Evolutionary conservation across 1,140 invertebrate species (phyloP), one percentile per base, ranked within the genome.

Genomic region (Leucophenga varia): DNA sequence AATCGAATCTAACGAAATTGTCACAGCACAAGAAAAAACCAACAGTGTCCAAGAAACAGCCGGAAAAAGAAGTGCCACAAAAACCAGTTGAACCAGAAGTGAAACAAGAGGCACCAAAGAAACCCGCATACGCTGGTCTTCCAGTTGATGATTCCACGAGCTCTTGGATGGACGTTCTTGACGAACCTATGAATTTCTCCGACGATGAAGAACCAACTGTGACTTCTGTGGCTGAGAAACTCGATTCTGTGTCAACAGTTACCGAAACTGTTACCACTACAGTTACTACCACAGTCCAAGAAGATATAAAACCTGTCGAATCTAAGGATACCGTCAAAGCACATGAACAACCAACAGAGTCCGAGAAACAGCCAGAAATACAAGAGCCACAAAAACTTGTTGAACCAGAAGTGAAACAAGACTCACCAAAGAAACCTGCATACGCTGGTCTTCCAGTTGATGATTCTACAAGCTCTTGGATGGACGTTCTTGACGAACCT

Each of bases 401-500:
- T 1, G 36, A 43, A 14, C 20, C 19, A n/a, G 37, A 39, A 37
- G 28, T 9, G 10, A 21, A 21, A 37, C 16, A 9, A 3, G 37
- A 49, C 17, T 22, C 30, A 31, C 28, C 40, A 7, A 49, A 49
- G 43, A 75, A 70, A 47, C 41, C 58, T 31, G 55, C 61, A 5
- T 77, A 78, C 53, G 76, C 74, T 42, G 76, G 74, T 16, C 60
- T 79, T 20, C 76, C 77, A 17, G 75, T 79, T 25, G 76, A 82
- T 47, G 67, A 77, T 47, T 68, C 77, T 2, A 43, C 75, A 13
- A 77, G 75, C 47, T 55, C 75, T 14, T 82, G 79, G 76, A 77
- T 82, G 69, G 69, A 76, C 63, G 72, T 80, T 37, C 49, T 82
- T 28, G 79, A 82, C 54, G 76, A 80, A 57, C 74, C 78, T 44